These are phyloP conservation scores for Haliclona indistincta DNA, from an alignment of 37 sponge, comb jelly and placozoan genomes.

Conservation along the genomic window DNA sequence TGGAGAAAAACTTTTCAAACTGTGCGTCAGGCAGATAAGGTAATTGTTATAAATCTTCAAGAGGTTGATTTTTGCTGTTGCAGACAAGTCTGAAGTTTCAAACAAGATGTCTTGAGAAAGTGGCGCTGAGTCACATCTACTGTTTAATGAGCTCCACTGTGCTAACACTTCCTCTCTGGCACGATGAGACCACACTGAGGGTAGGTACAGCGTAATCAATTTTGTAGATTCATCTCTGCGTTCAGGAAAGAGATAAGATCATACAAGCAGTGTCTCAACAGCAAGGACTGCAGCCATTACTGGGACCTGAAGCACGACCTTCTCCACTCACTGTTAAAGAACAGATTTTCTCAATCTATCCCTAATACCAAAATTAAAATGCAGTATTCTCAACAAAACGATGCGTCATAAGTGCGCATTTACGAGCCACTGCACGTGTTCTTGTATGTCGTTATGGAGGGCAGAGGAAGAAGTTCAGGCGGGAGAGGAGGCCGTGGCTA, in stretches of 20 bases:
- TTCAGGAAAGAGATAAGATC: conserved; percentile 34
- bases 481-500: conserved; percentile 7
- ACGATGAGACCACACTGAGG: conserved; percentile 25
- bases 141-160: conserved; percentile 6
- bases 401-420: too few species aligned
- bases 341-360: conserved; percentile 32
- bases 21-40: conserved; percentile 30
- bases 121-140: conserved; percentile 25
- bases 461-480: too few species aligned
- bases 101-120: conserved; percentile 10
- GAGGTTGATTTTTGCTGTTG: background rate
- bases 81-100: conserved; percentile 19
- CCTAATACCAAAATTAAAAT: too few species aligned
- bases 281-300: background rate
- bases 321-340: conserved; percentile 16
- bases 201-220: conserved; percentile 6
- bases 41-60: conserved; percentile 1
- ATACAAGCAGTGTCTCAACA: conserved; percentile 16
- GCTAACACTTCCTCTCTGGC: conserved; percentile 31
- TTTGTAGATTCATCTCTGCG: background rate
- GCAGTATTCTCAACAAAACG: too few species aligned
- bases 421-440: too few species aligned
- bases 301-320: conserved; percentile 23
- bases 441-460: too few species aligned
- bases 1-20: conserved; percentile 31